These are phyloP conservation scores for Gavialis gangeticus DNA, from an alignment of 2,113 vertebrate species.

Conservation along the genomic window DNA sequence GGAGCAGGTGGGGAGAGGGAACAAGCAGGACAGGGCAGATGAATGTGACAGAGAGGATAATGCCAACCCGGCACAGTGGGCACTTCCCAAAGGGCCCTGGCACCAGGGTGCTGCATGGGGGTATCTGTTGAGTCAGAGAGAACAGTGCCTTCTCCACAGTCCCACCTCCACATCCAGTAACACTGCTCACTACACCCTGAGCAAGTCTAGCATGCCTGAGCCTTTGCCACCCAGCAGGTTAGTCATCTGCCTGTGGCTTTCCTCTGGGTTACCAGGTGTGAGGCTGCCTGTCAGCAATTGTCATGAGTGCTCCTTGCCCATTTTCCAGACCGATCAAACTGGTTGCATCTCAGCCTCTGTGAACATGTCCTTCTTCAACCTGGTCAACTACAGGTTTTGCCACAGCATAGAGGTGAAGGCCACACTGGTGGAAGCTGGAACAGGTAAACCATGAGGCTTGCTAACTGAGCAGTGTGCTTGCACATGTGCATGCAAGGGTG, in stretches of 20 bases:
- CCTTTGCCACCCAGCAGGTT: background rate
- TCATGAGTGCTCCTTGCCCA: background rate
- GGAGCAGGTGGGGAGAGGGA: background rate
- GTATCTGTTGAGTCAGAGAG: background rate
- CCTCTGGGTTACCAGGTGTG: background rate
- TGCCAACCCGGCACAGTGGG: background rate
- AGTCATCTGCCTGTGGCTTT: background rate
- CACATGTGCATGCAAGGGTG: no score
- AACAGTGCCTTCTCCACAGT: background rate
- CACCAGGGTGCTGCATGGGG: no score
- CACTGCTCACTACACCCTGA: no score
- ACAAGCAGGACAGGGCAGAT: background rate
- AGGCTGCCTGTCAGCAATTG: background rate
- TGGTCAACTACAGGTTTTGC: background rate
- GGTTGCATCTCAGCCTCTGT: constrained; percentile 43
- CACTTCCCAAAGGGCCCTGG: background rate
- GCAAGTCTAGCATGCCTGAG: background rate
- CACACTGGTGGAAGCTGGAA: constrained; percentile 36
- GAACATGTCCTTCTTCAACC: constrained; percentile 25
- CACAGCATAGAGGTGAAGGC: background rate
- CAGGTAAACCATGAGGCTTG: constrained; percentile 15
- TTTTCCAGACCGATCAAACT: constrained; percentile 34
- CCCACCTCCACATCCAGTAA: no score
- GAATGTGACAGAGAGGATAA: background rate
- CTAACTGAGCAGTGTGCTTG: background rate